These are phyloP conservation scores for Myoxocephalus aenaeus DNA, from an alignment of 2,797 vertebrate species.

Conservation along the genomic window DNA sequence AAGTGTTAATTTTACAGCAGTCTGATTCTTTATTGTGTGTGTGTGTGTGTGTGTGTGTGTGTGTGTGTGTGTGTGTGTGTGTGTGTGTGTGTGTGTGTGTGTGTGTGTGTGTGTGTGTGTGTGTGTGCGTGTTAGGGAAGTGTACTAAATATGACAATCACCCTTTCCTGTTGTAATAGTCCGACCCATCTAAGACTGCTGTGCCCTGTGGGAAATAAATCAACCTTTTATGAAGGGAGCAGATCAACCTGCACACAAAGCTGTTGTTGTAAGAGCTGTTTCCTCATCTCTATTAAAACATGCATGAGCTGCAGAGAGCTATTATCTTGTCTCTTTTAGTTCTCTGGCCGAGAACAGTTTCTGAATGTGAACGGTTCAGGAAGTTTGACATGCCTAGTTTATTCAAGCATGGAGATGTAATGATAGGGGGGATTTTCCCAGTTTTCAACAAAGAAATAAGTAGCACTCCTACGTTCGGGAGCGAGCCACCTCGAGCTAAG, in stretches of 20 bases:
- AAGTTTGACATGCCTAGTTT: slow-evolving; percentile 76
- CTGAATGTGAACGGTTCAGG: slow-evolving; percentile 68
- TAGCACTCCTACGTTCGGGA: slow-evolving; percentile 59
- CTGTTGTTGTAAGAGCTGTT: slow-evolving; percentile 33
- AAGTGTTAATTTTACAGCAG: no score
- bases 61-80: no score
- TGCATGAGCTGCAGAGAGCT: slow-evolving; percentile 39
- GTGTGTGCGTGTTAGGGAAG: not conserved
- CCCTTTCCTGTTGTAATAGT: not conserved
- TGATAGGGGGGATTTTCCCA: slow-evolving; percentile 85
- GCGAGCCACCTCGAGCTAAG: slow-evolving; percentile 57
- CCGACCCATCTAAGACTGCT: not conserved
- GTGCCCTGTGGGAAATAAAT: slow-evolving; percentile 46
- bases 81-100: no score
- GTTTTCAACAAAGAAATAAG: slow-evolving; percentile 81
- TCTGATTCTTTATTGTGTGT: no score
- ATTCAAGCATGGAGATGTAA: slow-evolving; percentile 78
- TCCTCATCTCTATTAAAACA: slow-evolving; percentile 33
- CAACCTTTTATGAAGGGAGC: slow-evolving; percentile 15
- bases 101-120: no score
- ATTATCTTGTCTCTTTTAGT: slow-evolving; percentile 42
- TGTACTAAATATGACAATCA: not conserved
- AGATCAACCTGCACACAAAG: not conserved
- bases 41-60: no score
- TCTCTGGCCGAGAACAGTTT: slow-evolving; percentile 49